Evolutionary conservation across 2,797 vertebrate genomes (phyloP).

Genomic region (Taenioides sp.): DNA sequence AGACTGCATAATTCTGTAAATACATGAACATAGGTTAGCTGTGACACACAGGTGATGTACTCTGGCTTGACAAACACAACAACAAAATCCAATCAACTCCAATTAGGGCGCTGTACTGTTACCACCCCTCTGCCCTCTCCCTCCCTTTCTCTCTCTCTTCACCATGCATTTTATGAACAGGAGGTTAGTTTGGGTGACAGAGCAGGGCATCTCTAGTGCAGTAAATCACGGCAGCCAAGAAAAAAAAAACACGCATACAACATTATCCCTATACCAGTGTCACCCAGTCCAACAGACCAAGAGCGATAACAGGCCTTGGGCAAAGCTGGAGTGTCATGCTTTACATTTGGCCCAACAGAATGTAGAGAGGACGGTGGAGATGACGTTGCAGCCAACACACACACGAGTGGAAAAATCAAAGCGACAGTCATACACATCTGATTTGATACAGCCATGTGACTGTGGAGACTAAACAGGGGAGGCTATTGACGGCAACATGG

Average conservation of each 20-base stretch:
- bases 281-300: slow-evolving; percentile 9
- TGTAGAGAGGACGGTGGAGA: slow-evolving; percentile 14
- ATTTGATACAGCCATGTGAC: slow-evolving; percentile 59
- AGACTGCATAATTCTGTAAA: background rate
- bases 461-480: slow-evolving; percentile 41
- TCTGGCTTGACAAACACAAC: slow-evolving; percentile 6
- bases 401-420: slow-evolving; percentile 74
- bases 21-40: background rate
- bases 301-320: slow-evolving; percentile 30
- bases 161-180: slow-evolving; percentile 30
- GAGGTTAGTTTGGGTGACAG: slow-evolving; percentile 16
- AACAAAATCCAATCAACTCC: slow-evolving; percentile 41
- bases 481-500: slow-evolving; percentile 55
- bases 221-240: slow-evolving; percentile 1
- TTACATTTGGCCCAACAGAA: slow-evolving; percentile 36
- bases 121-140: slow-evolving; percentile 1
- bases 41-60: too few relatives aligned
- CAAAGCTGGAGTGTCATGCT: slow-evolving; percentile 22
- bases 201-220: slow-evolving; percentile 22
- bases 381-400: slow-evolving; percentile 53
- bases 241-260: background rate
- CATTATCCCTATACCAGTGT: slow-evolving; percentile 17
- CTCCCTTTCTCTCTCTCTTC: background rate
- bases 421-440: slow-evolving; percentile 62
- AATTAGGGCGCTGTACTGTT: slow-evolving; percentile 40